Evolutionary conservation across 1,140 invertebrate genomes (phyloP), one percentile per base, ranked within the genome.

Genomic region (Cotesia vestalis): DNA sequence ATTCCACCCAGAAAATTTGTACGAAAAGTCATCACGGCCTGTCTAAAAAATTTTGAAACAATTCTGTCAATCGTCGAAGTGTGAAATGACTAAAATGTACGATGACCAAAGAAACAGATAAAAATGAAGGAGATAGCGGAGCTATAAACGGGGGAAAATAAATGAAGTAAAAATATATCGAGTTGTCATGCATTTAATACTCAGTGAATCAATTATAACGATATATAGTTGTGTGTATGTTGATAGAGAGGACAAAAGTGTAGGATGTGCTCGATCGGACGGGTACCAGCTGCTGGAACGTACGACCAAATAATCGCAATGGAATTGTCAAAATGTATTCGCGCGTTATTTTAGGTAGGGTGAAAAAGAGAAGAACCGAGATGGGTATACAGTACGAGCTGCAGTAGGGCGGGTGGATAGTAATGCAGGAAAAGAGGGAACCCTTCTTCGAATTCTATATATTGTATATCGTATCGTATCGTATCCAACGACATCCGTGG

Each of bases 241-340:
- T 27, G 35, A 9, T 52, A 46, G 4, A 46, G 40, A 46, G 36
- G 20, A 66, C n/a, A 46, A 38, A 66, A 66, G 63, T 35, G 11
- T 60, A 14, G 14, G 64, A 66, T 66, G 64, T 55, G 55, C 27
- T 68, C 59, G 53, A 68, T 72, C 66, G 20, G 55, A 72, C 69
- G 69, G 66, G 78, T 70, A 82, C 79, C 83, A 83, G 82, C 82
- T 82, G 82, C 74, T 76, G 76, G 20, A 66, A 66, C 64, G 63
- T 52, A 27, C 78, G 81, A 80, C 74, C 78, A 83, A 83, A 84
- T 84, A 85, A 85, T 85, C 82, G 81, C 81, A 84, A 85, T 85
- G 84, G 83, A 85, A 85, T 85, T 84, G 84, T 85, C 84, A 85
- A 85, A 85, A 85, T 76, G 84, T 84, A 84, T 79, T 84, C 81